phyloP scores from a whole-genome alignment of 2,797 vertebrate genomes.

The Staurois parvus region DNA sequence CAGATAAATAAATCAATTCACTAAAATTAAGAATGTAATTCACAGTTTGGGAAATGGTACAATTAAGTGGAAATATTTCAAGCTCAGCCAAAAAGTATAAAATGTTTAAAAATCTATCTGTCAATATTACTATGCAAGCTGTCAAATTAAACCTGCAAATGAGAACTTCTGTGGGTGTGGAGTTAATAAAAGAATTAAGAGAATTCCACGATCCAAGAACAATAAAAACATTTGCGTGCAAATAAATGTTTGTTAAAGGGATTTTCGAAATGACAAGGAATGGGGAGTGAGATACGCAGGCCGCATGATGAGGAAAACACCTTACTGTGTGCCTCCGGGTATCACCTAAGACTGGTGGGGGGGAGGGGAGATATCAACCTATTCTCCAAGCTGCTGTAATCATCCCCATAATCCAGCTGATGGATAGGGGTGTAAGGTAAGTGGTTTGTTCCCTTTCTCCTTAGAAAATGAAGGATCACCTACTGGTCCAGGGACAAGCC shows the following conservation, averaged over 20 bases:
- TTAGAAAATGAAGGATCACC: too few relatives aligned
- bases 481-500: too few relatives aligned
- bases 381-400: too few relatives aligned
- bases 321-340: slow-evolving; percentile 68
- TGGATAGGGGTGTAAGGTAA: too few relatives aligned
- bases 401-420: too few relatives aligned
- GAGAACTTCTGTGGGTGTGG: slow-evolving; percentile 20
- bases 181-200: slow-evolving; percentile 39
- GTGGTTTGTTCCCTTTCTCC: too few relatives aligned
- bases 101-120: not conserved
- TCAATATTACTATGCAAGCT: slow-evolving; percentile 4
- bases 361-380: too few relatives aligned
- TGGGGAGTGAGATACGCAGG: slow-evolving; percentile 61
- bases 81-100: slow-evolving; percentile 2
- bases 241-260: slow-evolving; percentile 54
- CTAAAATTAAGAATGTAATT: not conserved
- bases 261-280: slow-evolving; percentile 30
- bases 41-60: not conserved
- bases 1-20: not conserved
- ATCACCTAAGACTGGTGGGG: slow-evolving; percentile 43
- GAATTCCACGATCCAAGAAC: slow-evolving; percentile 4
- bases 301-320: slow-evolving; percentile 67
- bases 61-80: not conserved
- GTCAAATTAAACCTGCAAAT: slow-evolving; percentile 24
- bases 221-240: slow-evolving; percentile 25